phyloP scores from a whole-genome alignment of 2,888 invertebrate species.

The Drosophila silvestris region DNA sequence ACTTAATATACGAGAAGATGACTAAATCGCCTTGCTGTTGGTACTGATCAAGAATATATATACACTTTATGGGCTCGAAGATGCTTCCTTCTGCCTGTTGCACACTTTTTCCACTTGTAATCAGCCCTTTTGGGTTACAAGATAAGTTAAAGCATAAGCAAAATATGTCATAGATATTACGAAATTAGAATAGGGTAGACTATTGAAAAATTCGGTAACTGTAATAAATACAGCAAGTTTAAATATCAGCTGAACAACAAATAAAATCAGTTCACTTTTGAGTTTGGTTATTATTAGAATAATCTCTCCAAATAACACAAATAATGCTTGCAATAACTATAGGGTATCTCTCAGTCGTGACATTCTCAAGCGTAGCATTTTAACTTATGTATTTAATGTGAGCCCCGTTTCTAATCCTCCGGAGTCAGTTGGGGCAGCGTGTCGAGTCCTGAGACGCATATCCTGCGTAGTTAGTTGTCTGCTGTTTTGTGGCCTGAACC shows the following conservation, averaged over 20 bases:
- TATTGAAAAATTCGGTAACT: no score
- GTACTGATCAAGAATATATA: background rate
- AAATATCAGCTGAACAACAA: no score
- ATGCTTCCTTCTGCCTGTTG: background rate
- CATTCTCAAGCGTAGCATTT: background rate
- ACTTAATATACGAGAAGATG: background rate
- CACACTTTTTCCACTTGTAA: no score
- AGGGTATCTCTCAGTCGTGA: conserved; percentile 4
- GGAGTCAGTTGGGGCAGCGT: conserved; percentile 7
- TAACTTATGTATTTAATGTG: background rate
- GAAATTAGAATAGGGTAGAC: no score
- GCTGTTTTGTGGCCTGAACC: conserved; percentile 73
- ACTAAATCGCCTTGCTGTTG: background rate
- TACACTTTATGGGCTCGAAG: background rate
- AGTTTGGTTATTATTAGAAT: background rate
- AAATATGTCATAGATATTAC: no score
- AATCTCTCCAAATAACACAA: no score
- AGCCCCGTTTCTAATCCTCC: conserved; percentile 30
- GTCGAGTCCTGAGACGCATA: conserved; percentile 55
- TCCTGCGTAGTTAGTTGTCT: conserved; percentile 74
- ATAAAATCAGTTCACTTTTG: background rate
- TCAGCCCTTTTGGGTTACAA: no score
- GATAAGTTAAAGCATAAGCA: no score
- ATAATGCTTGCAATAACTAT: no score
- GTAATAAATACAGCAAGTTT: no score